Evolutionary conservation across 2,888 invertebrate genomes (phyloP).

Genomic region (Hanleya hanleyi): DNA sequence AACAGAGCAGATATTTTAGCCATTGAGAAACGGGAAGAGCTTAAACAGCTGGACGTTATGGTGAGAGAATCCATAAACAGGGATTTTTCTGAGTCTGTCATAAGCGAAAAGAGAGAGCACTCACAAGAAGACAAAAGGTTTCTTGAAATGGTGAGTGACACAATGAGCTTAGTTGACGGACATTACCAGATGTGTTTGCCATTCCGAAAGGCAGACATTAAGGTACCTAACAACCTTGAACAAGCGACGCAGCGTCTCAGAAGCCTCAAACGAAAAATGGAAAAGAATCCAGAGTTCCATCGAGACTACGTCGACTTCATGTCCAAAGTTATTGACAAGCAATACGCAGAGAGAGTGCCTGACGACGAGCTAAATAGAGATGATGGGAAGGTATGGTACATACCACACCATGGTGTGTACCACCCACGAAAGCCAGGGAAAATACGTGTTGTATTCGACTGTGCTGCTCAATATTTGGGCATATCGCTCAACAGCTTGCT

Average conservation of each 20-base stretch:
- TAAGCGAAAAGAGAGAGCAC: conserved; percentile 22
- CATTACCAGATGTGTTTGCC: conserved; percentile 24
- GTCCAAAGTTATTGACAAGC: conserved; percentile 6
- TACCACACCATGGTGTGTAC: conserved; percentile 12
- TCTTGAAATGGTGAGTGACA: conserved; percentile 12
- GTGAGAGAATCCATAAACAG: conserved; percentile 19
- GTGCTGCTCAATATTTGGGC: neutral
- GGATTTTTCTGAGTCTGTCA: conserved; percentile 28
- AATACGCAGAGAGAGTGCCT: conserved; percentile 3
- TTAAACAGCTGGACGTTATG: conserved; percentile 1
- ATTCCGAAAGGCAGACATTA: conserved; percentile 7
- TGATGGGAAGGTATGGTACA: conserved; percentile 10
- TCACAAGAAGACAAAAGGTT: conserved; percentile 30
- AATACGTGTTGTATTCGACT: conserved; percentile 7
- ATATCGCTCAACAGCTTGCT: neutral
- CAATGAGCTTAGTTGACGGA: conserved; percentile 18
- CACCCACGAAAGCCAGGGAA: conserved; percentile 7
- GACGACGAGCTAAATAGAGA: neutral
- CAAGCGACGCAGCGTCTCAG: conserved; percentile 14
- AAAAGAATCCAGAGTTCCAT: neutral
- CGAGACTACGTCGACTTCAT: conserved; percentile 9
- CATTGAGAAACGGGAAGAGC: conserved; percentile 4
- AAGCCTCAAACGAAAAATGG: conserved; percentile 5
- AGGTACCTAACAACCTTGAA: conserved; percentile 12
- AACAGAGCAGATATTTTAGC: conserved; percentile 12